These are phyloP conservation scores for Urocitellus parryii DNA, from an alignment of 2,113 vertebrate genomes.

Conservation along the genomic window DNA sequence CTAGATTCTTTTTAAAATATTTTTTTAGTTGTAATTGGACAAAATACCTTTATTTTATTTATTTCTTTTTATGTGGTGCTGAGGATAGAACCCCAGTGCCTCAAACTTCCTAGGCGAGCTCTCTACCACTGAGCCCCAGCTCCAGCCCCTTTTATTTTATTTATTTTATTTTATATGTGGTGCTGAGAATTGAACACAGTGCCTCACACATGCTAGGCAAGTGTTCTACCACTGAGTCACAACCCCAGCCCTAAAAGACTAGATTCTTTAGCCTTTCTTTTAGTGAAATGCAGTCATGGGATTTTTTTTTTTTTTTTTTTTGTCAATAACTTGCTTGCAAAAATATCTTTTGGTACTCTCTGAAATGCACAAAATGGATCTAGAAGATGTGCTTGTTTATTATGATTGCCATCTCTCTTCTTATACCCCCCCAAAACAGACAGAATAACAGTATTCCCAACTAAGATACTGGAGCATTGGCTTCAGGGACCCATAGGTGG, in stretches of 20 bases:
- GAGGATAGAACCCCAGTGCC: no score
- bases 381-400: background rate
- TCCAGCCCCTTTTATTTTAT: no score
- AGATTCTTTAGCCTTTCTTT: background rate
- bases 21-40: no score
- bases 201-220: no score
- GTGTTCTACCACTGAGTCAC: no score
- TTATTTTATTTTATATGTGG: no score
- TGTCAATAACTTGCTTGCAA: background rate
- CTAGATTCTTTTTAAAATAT: background rate
- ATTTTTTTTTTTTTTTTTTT: conserved; percentile 21
- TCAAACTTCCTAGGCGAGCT: no score
- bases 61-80: no score
- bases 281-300: background rate
- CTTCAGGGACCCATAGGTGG: background rate
- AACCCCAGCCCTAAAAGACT: background rate
- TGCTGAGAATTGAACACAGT: no score
- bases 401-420: background rate
- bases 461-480: background rate
- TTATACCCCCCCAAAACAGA: background rate
- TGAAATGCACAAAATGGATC: background rate
- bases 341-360: background rate
- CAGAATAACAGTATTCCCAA: background rate
- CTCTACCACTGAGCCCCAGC: no score
- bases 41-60: no score